Base-by-base conservation (phyloP, 1,140 invertebrate species). In the Danaus plexippus region DNA sequence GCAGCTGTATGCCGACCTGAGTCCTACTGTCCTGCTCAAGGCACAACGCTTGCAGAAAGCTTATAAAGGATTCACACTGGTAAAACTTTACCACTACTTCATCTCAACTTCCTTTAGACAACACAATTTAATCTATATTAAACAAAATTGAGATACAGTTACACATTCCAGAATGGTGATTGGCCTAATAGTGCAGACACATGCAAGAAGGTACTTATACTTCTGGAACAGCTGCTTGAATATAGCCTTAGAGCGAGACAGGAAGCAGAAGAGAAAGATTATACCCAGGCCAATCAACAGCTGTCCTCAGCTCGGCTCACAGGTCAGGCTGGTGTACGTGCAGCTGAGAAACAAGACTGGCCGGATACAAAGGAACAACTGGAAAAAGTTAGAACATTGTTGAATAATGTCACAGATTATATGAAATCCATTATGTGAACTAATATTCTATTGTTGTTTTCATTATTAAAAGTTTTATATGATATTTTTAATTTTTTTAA, bases 1-100 rank as follows among this genome's bases (percentile, higher is more conserved):
- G 95, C 89, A 92, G 70, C 76, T 95, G 9, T 96, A 97, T 71
- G 93, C 93, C 0, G 84, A 92, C 65, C 77, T 96, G 18, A 90
- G 91, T n/a, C 80, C 89, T 1, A 87, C 88, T n/a, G 75, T 89
- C 46, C 80, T 91, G 13, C 85, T 91, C 45, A 89, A 90, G 69
- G 88, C 84, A 0, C 91, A 92, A 67, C 90, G 91, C 51, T 82
- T 91, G 13, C 88, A 91, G 43, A 89, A 89, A 80, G 92, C 91
- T 57, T 90, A 90, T 73, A 85, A 88, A 71, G 85, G 87, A 59
- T 90, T 89, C 69, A 90, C 90, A 70, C 90, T 85, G 82, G 89
- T 85, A 57, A 50, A 47, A n/a, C 40, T n/a, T n/a, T 12, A 12
- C 22, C 43, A 11, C 12, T 18, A 45, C n/a, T 51, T 32, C 46